A percentile compares a stretch with the other conserved stretches of the same genome.
Conservation (phyloP, 2,113 vertebrate genomes). For the Apodemus sylvaticus region DNA sequence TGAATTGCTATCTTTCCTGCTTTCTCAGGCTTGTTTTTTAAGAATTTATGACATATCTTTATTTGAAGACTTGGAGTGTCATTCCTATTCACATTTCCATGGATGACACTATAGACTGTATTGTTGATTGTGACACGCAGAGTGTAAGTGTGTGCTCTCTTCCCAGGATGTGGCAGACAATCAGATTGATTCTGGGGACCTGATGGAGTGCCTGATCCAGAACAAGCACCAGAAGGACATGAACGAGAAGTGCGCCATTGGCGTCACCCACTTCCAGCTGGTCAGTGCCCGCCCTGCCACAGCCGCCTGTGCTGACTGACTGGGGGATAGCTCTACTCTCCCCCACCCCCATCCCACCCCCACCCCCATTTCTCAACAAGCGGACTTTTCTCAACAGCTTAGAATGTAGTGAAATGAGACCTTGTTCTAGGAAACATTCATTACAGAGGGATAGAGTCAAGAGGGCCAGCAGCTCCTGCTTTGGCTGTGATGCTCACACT, state of each 20-base stretch:
- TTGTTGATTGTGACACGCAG: not conserved
- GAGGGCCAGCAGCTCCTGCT: not conserved
- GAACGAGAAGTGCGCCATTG: slow-evolving; percentile 97
- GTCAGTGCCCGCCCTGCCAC: slow-evolving; percentile 83
- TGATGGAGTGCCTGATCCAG: slow-evolving; percentile 98
- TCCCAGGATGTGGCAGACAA: slow-evolving; percentile 96
- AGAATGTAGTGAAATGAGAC: not conserved
- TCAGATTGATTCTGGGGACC: slow-evolving; percentile 96
- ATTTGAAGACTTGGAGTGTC: not conserved
- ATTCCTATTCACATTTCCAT: not conserved
- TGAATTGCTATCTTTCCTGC: not conserved
- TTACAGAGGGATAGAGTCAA: not conserved
- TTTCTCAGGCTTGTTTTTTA: not conserved
- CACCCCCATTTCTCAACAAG: not conserved
- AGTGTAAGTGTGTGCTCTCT: slow-evolving; percentile 20
- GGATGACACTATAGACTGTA: not conserved
- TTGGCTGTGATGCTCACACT: not conserved
- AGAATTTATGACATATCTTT: not conserved
- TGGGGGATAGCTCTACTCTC: not conserved
- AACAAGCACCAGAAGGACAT: slow-evolving; percentile 99
- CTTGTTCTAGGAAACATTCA: not conserved
- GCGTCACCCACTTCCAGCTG: slow-evolving; percentile 99
- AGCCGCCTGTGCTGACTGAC: not conserved
- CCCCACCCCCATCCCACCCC: no score
- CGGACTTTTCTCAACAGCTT: not conserved